These are phyloP conservation scores for Ranitomeya variabilis DNA, from an alignment of 2,113 vertebrate genomes.

Conservation along the genomic window DNA sequence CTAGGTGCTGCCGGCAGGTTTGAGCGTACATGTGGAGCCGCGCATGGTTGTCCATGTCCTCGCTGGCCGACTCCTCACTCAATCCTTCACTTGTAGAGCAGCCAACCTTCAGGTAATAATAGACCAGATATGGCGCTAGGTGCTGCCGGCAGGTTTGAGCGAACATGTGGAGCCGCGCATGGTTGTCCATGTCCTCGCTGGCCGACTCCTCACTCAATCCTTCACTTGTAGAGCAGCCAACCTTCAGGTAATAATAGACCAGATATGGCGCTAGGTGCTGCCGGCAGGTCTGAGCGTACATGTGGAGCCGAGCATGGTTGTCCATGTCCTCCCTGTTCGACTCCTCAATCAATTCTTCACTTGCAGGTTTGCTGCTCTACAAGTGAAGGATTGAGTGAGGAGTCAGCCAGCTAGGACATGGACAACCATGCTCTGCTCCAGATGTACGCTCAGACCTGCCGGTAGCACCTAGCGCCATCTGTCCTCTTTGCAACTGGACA, in stretches of 20 bases:
- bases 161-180: conserved; percentile 91
- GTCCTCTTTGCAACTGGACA: too few species aligned
- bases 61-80: conserved; percentile 83
- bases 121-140: conserved; percentile 66
- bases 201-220: conserved; percentile 82
- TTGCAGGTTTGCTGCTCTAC: too few species aligned
- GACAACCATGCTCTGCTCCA: too few species aligned
- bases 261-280: conserved; percentile 76
- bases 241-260: too few species aligned
- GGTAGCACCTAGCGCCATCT: too few species aligned
- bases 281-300: conserved; percentile 91
- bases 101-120: too few species aligned
- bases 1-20: conserved; percentile 90
- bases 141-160: conserved; percentile 91
- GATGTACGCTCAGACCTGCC: too few species aligned
- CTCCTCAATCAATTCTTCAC: conserved; percentile 81
- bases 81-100: conserved; percentile 75
- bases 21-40: conserved; percentile 93
- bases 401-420: too few species aligned
- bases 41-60: conserved; percentile 90
- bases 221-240: conserved; percentile 68
- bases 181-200: conserved; percentile 90
- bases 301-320: conserved; percentile 92
- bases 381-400: too few species aligned
- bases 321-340: conserved; percentile 86